phyloP scores from a whole-genome alignment of 2,113 vertebrate species.

The Clupea harengus region DNA sequence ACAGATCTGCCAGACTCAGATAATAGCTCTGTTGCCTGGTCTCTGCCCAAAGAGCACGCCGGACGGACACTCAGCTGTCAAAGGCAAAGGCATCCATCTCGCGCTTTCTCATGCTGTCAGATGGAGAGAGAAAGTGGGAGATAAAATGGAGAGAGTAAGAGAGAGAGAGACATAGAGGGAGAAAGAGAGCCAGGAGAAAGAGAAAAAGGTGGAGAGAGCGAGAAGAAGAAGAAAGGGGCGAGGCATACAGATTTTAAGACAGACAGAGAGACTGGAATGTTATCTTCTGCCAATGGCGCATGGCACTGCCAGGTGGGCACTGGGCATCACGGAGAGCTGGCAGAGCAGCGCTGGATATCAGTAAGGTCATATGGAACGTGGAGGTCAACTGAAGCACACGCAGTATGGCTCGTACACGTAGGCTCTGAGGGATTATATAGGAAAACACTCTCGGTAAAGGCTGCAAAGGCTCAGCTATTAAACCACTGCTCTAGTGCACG shows the following conservation, averaged over 20 bases:
- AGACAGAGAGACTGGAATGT: background rate
- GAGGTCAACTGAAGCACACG: background rate
- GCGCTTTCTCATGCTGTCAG: background rate
- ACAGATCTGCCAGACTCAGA: conserved; percentile 13
- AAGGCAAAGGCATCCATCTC: background rate
- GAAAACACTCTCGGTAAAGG: too few species aligned
- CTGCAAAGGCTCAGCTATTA: background rate
- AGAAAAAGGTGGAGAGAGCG: background rate
- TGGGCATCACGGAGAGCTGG: background rate
- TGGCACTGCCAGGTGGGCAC: background rate
- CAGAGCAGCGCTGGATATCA: background rate
- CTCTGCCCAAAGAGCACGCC: background rate
- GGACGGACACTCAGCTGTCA: background rate
- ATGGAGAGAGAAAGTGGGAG: background rate
- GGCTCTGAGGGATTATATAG: background rate
- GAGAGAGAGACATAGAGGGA: background rate
- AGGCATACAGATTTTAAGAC: background rate
- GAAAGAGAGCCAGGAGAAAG: background rate
- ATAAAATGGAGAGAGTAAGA: background rate
- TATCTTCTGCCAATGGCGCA: background rate
- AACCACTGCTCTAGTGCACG: background rate
- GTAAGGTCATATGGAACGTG: background rate
- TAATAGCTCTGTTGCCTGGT: background rate
- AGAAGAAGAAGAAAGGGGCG: background rate
- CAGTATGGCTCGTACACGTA: background rate